Base-by-base conservation (phyloP, 2,113 vertebrate species). In the Ptilonorhynchus violaceus region DNA sequence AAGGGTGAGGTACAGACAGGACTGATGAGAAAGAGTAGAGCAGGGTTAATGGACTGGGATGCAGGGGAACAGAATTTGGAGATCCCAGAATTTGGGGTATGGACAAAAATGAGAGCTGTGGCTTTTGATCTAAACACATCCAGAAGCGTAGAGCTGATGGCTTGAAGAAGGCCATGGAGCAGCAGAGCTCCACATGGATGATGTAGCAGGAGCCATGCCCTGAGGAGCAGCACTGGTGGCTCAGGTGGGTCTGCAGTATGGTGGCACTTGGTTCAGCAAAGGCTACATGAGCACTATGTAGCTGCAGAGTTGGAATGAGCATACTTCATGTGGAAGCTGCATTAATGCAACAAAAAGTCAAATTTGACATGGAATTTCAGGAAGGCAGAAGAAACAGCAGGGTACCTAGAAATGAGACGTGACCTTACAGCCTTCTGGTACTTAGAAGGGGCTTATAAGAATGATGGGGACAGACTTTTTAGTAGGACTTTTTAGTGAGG, bases 221-320 rank as follows among this genome's bases (percentile, higher is more conserved):
- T 46, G 23, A 64, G 53, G 18, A 82, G 46, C 15, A 78, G 20
- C 25, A 3, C 14, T 33, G 14, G 13, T 75, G 44, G 11, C 63
- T 56, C 31, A 6, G 13, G 9, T 30, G 35, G 15, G 20, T 49
- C 5, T 4, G 14, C 44, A 22, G 37, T 58, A 19, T 5, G 2
- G 37, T 9, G 14, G 4, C 25, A 20, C 25, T 75, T 0, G 0
- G 4, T 63, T 88, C 58, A 50, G 12, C n/a, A 28, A 17, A 35
- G 64, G 33, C 27, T 73, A 14, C 41, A 12, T 24, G n/a, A 73
- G 41, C 10, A 68, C 11, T 23, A 27, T 1, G 2, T 30, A 50
- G 23, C 49, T 93, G 68, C 41, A n/a, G 53, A 84, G 37, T 3
- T 69, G 55, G 33, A 66, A 44, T 7, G 2, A 70, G 9, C 2